A percentile compares a stretch with the other conserved stretches of the same genome.
Conservation (phyloP, 2,113 vertebrate species). For the Phoenicopterus ruber region DNA sequence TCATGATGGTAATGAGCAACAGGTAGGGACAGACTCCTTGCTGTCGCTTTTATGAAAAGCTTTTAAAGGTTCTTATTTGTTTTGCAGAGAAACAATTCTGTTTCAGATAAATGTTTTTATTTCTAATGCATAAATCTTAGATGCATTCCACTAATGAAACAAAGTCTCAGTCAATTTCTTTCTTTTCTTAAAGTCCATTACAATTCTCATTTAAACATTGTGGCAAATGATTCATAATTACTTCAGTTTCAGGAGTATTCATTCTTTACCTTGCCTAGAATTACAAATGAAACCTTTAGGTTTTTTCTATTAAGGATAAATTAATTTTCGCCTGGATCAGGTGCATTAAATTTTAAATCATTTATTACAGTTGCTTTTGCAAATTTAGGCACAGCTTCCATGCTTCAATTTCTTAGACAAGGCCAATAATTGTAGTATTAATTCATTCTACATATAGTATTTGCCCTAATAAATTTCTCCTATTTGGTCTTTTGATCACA, state of each 20-base stretch:
- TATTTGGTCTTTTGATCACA: background rate
- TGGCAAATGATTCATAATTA: slow-evolving; percentile 46
- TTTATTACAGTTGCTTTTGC: slow-evolving; percentile 38
- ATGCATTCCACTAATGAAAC: background rate
- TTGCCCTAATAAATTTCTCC: background rate
- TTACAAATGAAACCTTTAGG: slow-evolving; percentile 17
- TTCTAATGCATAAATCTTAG: background rate
- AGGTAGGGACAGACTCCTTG: background rate
- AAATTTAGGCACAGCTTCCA: slow-evolving; percentile 39
- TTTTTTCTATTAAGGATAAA: slow-evolving; percentile 32
- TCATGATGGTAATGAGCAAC: background rate
- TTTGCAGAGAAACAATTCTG: background rate
- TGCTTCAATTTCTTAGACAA: slow-evolving; percentile 18
- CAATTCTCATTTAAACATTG: slow-evolving; percentile 6
- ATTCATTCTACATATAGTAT: slow-evolving; percentile 4
- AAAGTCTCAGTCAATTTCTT: background rate
- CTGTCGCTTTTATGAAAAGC: background rate
- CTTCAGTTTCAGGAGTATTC: background rate
- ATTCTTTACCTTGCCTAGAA: slow-evolving; percentile 27
- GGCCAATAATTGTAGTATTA: slow-evolving; percentile 22
- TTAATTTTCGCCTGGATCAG: slow-evolving; percentile 25
- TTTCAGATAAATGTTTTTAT: background rate
- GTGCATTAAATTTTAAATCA: slow-evolving; percentile 51
- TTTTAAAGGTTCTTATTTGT: background rate
- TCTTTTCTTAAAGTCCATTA: background rate